Conservation (phyloP, 2,888 invertebrate species). For the Spilarctia lutea region DNA sequence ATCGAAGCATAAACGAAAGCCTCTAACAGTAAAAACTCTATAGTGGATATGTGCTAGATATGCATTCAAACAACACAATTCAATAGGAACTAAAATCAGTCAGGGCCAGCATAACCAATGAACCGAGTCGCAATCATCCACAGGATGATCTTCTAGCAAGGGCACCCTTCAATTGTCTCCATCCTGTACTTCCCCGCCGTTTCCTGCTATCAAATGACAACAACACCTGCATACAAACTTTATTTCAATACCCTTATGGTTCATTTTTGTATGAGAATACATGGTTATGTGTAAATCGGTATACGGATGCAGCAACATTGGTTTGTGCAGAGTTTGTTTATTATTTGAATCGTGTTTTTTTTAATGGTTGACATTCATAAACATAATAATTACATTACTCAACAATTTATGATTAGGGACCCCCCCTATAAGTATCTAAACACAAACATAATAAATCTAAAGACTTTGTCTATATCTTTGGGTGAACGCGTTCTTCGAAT, state of each 20-base stretch:
- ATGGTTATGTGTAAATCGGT: constrained; percentile 51
- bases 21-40: neutral
- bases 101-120: constrained; percentile 47
- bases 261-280: constrained; percentile 35
- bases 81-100: constrained; percentile 22
- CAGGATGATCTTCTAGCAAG: constrained; percentile 77
- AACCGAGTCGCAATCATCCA: constrained; percentile 38
- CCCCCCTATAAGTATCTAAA: too few species aligned
- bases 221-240: constrained; percentile 29
- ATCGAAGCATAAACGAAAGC: neutral
- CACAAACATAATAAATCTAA: too few species aligned
- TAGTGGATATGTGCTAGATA: neutral
- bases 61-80: constrained; percentile 1
- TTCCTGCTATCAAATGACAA: constrained; percentile 60
- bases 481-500: too few species aligned
- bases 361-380: neutral
- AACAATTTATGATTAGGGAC: too few species aligned
- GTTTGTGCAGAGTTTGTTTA: constrained; percentile 50
- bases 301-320: constrained; percentile 50
- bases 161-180: constrained; percentile 77
- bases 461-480: too few species aligned
- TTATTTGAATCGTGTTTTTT: constrained; percentile 3
- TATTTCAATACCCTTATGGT: constrained; percentile 45
- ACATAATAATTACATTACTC: neutral
- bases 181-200: constrained; percentile 73